phyloP scores from a whole-genome alignment of 2,113 vertebrate genomes.

The Percina caprodes region DNA sequence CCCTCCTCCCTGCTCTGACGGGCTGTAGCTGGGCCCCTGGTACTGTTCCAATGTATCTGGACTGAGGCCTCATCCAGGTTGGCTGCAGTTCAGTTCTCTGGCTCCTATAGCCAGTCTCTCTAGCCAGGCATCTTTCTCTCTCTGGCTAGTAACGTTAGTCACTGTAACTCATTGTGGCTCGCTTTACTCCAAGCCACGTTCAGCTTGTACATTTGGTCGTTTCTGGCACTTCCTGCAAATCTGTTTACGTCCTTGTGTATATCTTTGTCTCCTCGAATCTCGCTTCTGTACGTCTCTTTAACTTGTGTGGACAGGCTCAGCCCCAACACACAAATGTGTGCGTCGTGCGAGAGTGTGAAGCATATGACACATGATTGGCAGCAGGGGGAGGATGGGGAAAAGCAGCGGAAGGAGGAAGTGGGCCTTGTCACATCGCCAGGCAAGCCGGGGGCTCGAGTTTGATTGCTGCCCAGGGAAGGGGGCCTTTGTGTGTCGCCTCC shows the following conservation, averaged over 20 bases:
- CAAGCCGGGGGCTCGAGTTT: slow-evolving; percentile 74
- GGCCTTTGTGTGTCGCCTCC: slow-evolving; percentile 32
- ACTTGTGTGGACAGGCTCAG: slow-evolving; percentile 57
- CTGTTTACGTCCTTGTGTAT: slow-evolving; percentile 51
- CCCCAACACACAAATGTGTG: slow-evolving; percentile 35
- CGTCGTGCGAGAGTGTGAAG: slow-evolving; percentile 57
- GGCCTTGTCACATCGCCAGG: slow-evolving; percentile 75
- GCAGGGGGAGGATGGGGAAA: slow-evolving; percentile 52
- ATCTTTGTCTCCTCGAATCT: slow-evolving; percentile 60
- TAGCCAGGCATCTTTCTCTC: slow-evolving; percentile 77
- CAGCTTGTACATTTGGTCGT: slow-evolving; percentile 61
- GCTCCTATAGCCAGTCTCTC: slow-evolving; percentile 64
- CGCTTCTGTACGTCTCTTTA: slow-evolving; percentile 59
- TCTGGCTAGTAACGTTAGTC: slow-evolving; percentile 70
- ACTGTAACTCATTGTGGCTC: slow-evolving; percentile 77
- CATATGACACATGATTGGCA: slow-evolving; percentile 80
- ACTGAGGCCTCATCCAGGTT: slow-evolving; percentile 75
- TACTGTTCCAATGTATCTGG: slow-evolving; percentile 78
- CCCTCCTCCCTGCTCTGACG: slow-evolving; percentile 48
- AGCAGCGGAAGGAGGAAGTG: slow-evolving; percentile 59
- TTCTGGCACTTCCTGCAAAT: slow-evolving; percentile 56
- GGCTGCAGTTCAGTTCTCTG: slow-evolving; percentile 77
- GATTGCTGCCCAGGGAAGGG: slow-evolving; percentile 74
- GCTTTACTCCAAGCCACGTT: slow-evolving; percentile 68
- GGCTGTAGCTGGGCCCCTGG: slow-evolving; percentile 74